A percentile compares a stretch with the other conserved stretches of the same genome.
These are phyloP conservation scores for Gonatopus flavifemur DNA, from an alignment of 1,140 invertebrate genomes.

Conservation along the genomic window DNA sequence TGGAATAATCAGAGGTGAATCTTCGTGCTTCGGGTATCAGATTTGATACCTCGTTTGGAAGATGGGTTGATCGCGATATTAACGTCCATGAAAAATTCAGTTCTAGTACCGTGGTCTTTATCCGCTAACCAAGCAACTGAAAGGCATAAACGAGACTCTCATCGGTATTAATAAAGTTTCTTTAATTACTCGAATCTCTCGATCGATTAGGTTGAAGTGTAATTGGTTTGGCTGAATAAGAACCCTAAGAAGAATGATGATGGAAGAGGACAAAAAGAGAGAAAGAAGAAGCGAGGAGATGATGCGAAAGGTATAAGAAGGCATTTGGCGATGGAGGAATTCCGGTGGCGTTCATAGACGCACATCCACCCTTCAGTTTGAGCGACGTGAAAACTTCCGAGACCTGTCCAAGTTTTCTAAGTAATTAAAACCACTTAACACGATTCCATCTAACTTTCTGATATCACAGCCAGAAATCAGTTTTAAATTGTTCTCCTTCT, in stretches of 20 bases:
- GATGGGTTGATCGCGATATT: too few species aligned
- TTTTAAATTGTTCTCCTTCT: slow-evolving; percentile 25
- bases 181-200: slow-evolving; percentile 9
- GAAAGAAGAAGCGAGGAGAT: too few species aligned
- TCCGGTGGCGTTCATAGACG: slow-evolving; percentile 1
- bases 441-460: slow-evolving; percentile 28
- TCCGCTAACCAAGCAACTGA: too few species aligned
- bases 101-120: too few species aligned
- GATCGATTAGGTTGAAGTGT: slow-evolving; percentile 6
- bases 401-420: slow-evolving; percentile 29
- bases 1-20: too few species aligned
- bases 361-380: slow-evolving; percentile 17
- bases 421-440: slow-evolving; percentile 38
- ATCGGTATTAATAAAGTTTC: slow-evolving; percentile 15
- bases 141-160: too few species aligned
- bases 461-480: slow-evolving; percentile 23
- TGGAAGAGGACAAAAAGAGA: background rate
- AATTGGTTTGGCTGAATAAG: slow-evolving; percentile 11
- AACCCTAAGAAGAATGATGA: background rate
- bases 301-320: background rate
- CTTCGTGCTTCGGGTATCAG: too few species aligned
- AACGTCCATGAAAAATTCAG: too few species aligned
- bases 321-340: slow-evolving; percentile 5
- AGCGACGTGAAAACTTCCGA: slow-evolving; percentile 28
- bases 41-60: too few species aligned